These are phyloP conservation scores for Ferdinandea cuprea DNA, from an alignment of 2,888 invertebrate genomes.

Conservation along the genomic window DNA sequence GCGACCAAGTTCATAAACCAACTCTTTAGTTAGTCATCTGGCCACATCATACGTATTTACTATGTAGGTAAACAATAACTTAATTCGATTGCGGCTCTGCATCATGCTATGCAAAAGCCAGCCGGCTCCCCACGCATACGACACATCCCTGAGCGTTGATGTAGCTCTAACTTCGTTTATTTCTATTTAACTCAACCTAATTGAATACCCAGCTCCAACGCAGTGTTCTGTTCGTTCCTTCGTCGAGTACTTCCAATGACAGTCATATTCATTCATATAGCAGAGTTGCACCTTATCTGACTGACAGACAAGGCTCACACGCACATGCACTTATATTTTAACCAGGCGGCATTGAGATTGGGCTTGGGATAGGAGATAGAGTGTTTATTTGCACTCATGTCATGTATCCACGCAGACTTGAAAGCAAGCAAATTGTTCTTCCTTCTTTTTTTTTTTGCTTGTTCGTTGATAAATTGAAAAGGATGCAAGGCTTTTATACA, in stretches of 20 bases:
- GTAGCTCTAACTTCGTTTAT: constrained; percentile 68
- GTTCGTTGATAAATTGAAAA: constrained; percentile 19
- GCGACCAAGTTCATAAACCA: background rate
- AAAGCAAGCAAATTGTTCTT: constrained; percentile 51
- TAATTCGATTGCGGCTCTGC: constrained; percentile 55
- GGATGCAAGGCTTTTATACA: constrained; percentile 38
- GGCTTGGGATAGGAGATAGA: background rate
- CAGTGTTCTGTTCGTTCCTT: constrained; percentile 18
- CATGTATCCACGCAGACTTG: constrained; percentile 8
- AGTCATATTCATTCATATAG: constrained; percentile 27
- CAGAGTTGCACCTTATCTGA: constrained; percentile 10
- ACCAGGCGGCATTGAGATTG: too few species aligned
- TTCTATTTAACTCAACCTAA: constrained; percentile 66
- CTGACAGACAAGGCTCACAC: constrained; percentile 12
- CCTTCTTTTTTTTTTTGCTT: constrained; percentile 8
- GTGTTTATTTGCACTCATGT: constrained; percentile 7
- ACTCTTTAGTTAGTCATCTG: background rate
- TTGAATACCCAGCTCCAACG: constrained; percentile 53
- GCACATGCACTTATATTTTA: constrained; percentile 16
- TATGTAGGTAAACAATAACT: constrained; percentile 46
- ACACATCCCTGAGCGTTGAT: constrained; percentile 32
- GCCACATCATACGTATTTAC: constrained; percentile 2
- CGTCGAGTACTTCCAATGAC: background rate
- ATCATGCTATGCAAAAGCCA: constrained; percentile 20
- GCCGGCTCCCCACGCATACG: constrained; percentile 5